Base-by-base conservation (phyloP, 2,888 invertebrate genomes). In the Aspidiotus rigidus region DNA sequence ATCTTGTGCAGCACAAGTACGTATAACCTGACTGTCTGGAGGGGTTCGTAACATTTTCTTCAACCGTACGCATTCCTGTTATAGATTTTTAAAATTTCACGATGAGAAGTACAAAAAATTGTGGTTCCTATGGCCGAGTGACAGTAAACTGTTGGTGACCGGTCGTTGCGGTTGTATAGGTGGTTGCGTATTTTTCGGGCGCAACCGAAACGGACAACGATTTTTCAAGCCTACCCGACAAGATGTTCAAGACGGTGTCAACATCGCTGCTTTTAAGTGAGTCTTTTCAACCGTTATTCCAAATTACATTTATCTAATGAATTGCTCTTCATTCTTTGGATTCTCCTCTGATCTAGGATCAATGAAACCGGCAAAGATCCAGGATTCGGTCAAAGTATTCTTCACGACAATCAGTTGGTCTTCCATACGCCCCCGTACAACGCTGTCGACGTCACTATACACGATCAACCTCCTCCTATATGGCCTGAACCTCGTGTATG, bases 81-180 rank as follows among this genome's bases (percentile, higher is more conserved):
- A 17, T 54, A 82, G 81, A 73, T 87, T 90, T 77, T 78, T 93
- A 57, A 87, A 86, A 75, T 83, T 86, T 62, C 91, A 92, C 74
- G 98, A 99, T 79, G 86, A 86, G 28, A 85, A 87, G 74, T 86
- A 86, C 0, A 91, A 90, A 76, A 84, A 95, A 70, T 80, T 99
- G 49, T 95, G 94, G 93, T 98, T 99, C 77, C 79, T 99, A 40
- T 98, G 97, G 97, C 86, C 90, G 0, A 76, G 77, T 17, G 83
- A 84, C 2, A 85, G 86, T 73, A 81, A 82, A 70, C 80, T 84
- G 0, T 73, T 76, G 17, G 78, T 79, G 39, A 89, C 89, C 72
- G 80, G 80, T 41, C 90, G 89, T 74, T 99, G 98, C 77, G 98
- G 97, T 0, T 99, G 98, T 77, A 88, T 90, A 42, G 98, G 98